These are phyloP conservation scores for Danio tinwini DNA, from an alignment of 2,797 vertebrate genomes.

Conservation along the genomic window DNA sequence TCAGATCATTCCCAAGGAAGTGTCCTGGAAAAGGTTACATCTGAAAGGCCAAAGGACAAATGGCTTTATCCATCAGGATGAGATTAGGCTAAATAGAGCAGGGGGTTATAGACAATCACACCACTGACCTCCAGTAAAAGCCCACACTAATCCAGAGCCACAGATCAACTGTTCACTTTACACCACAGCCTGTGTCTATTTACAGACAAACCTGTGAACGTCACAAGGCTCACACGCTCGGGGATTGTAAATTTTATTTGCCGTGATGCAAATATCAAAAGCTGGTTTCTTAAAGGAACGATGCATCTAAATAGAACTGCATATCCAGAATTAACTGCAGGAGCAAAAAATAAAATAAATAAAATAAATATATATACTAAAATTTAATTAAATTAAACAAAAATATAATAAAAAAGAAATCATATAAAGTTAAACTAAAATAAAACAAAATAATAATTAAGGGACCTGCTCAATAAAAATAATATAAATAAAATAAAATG, in stretches of 20 bases:
- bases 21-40: constrained; percentile 31
- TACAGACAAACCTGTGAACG: constrained; percentile 25
- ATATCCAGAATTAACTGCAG: too few species aligned
- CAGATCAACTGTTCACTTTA: constrained; percentile 19
- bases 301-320: background rate
- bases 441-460: too few species aligned
- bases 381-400: too few species aligned
- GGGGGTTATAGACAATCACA: constrained; percentile 39
- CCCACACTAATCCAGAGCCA: constrained; percentile 51
- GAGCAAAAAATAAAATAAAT: too few species aligned
- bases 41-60: constrained; percentile 52
- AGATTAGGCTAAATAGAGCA: constrained; percentile 66
- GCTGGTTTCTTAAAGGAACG: background rate
- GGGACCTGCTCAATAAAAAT: too few species aligned
- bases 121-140: constrained; percentile 28
- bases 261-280: background rate
- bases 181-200: constrained; percentile 27
- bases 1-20: background rate
- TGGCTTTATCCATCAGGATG: constrained; percentile 54
- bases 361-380: too few species aligned
- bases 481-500: too few species aligned
- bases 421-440: too few species aligned
- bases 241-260: background rate
- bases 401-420: too few species aligned
- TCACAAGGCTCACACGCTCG: constrained; percentile 1